These are phyloP conservation scores for Listrodromus nycthemerus DNA, from an alignment of 2,888 invertebrate species.

Conservation along the genomic window DNA sequence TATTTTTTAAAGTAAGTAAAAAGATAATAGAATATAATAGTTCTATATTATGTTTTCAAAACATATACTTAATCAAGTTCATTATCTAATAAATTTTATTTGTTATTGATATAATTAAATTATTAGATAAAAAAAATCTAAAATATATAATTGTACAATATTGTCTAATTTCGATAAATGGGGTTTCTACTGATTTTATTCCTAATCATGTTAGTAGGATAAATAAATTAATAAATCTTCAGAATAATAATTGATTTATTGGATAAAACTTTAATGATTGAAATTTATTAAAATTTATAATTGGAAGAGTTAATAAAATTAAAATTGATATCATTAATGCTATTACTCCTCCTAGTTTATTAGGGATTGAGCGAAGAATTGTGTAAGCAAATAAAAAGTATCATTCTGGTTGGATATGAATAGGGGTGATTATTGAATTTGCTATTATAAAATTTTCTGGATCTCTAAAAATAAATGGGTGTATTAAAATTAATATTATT, in stretches of 20 bases:
- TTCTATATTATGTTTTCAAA: constrained; percentile 90
- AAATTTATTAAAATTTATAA: constrained; percentile 86
- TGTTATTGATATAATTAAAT: constrained; percentile 69
- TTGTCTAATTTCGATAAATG: constrained; percentile 79
- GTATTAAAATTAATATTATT: constrained; percentile 82
- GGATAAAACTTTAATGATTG: constrained; percentile 87
- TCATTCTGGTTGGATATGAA: constrained; percentile 94
- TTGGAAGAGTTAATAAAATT: constrained; percentile 88
- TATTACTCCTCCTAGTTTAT: constrained; percentile 91
- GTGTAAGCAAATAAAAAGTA: constrained; percentile 94
- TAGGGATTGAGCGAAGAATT: constrained; percentile 92
- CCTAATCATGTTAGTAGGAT: constrained; percentile 85
- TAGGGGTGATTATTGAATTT: constrained; percentile 89
- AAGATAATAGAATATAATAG: constrained; percentile 77
- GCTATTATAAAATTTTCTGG: constrained; percentile 91
- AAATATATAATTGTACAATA: constrained; percentile 79
- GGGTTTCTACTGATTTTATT: constrained; percentile 83
- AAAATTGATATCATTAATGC: constrained; percentile 88
- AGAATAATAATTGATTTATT: constrained; percentile 81
- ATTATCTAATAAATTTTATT: constrained; percentile 70
- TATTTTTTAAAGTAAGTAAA: constrained; percentile 55
- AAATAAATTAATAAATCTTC: constrained; percentile 78
- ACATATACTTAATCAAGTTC: constrained; percentile 89
- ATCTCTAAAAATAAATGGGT: constrained; percentile 88
- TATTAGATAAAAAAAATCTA: constrained; percentile 74